Evolutionary conservation across 1,140 invertebrate genomes (phyloP), one percentile per base, ranked within the genome.

Genomic region (Pseudobourletiella spinata): DNA sequence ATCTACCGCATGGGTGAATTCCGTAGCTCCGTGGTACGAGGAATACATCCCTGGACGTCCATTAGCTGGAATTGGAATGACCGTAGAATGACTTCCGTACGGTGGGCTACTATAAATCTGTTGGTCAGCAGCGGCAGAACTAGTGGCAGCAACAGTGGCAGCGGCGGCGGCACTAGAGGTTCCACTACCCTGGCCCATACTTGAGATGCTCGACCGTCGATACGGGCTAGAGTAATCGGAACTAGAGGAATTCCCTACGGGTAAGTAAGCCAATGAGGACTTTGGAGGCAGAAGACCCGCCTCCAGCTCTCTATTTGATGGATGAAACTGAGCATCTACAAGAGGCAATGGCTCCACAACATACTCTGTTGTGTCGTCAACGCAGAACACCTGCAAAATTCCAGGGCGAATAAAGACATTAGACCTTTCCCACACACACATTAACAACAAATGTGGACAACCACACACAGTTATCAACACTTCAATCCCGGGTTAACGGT

Each of bases 1-100:
- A 15, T 51, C 58, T 39, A 18, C 32, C 32, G 43, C 56, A n/a
- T 35, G 56, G 46, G 35, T 57, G 39, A 43, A 57, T 14, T 57
- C 56, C 29, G 39, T 42, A 11, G 32, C 32, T 11, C 32, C 32
- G 32, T 39, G 32, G n/a, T 39, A 39, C 32, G 32, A 39, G n/a
- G 32, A 39, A n/a, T 39, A 39, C 32, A 39, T 39, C 8, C 32
- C n/a, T 8, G 32, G 32, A 11, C 32, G 32, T 39, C 32, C 32
- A 39, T 39, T 39, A 39, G 32, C 8, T n/a, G 14, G 14, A 26
- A 25, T 25, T 24, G 48, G n/a, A 18, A 48, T 48, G 18, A 48
- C 44, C 2, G 48, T 39, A 8, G 32, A 39, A 20, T 48, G 46
- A 48, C 24, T 48, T 20, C 24, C 46, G 24, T 20, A 48, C 6